Base-by-base conservation (phyloP, 2,888 invertebrate genomes). In the Drosophila anomalipes region DNA sequence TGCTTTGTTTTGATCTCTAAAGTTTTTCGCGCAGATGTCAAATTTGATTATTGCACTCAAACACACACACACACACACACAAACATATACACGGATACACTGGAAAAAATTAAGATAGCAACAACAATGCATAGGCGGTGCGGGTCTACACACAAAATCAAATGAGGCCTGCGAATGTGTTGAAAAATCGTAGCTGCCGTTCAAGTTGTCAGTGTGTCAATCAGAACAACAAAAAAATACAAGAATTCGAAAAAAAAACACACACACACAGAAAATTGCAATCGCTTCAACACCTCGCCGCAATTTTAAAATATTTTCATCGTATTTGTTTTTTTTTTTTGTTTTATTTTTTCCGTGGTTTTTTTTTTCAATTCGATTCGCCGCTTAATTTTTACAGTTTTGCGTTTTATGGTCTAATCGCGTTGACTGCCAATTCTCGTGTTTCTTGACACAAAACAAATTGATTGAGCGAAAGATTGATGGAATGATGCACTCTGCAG, bases 11-110 rank as follows among this genome's bases (percentile, higher is more conserved):
- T 84, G 87, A 87, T 74, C 61, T 73, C 19, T 58, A 70, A 87
- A 44, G 81, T 85, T 90, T 82, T 86, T 89, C 91, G 77, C 91
- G 81, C 87, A 77, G 79, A 82, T 91, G 89, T 91, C 91, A 89
- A 87, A 90, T 91, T 87, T 63, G 77, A 78, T 84, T 85, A 87
- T 89, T 86, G 66, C 73, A 44, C 68, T 52, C 71, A 30, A 53
- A 60, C 53, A 47, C 59, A 39, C 37, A 37, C 53, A 47, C 59
- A 39, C 37, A 37, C 51, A 44, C 37, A 39, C 53, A 32, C 47
- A 39, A 30, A 41, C 54, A 39, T 37, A 35, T 22, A 60, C 54
- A 32, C 64, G 53, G 26, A 54, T 57, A 59, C 77, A 77, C 77
- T 71, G 72, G 54, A 75, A 82, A 77, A 86, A 79, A 75, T 52